Conservation (phyloP, 1,140 invertebrate genomes). For the Drosophila prosaltans region DNA sequence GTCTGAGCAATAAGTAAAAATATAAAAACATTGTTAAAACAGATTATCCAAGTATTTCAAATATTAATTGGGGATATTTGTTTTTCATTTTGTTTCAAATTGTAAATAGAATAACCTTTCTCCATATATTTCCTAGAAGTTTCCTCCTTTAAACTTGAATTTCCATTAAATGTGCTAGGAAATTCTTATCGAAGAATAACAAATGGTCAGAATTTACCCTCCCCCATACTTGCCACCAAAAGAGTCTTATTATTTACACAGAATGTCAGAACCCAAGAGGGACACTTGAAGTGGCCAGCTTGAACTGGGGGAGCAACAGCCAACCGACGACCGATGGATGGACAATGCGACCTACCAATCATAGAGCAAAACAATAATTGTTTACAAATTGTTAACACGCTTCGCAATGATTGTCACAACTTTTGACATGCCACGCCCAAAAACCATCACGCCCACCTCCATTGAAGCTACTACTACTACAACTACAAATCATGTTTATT, state of each 20-base stretch:
- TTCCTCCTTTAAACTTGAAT: background rate
- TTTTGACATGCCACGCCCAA: slow-evolving; percentile 72
- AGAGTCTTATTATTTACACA: slow-evolving; percentile 56
- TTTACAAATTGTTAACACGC: slow-evolving; percentile 82
- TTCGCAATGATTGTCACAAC: slow-evolving; percentile 68
- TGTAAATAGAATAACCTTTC: no score
- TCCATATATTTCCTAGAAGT: background rate
- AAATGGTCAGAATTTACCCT: background rate
- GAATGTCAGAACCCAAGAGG: slow-evolving; percentile 55
- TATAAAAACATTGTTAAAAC: no score
- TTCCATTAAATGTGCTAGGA: background rate
- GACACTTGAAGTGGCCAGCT: slow-evolving; percentile 60
- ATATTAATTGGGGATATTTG: no score
- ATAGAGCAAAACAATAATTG: slow-evolving; percentile 81
- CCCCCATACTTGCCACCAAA: background rate
- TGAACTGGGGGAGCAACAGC: slow-evolving; percentile 2
- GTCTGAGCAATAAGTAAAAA: no score
- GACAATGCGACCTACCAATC: slow-evolving; percentile 53
- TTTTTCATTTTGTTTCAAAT: no score
- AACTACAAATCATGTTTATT: slow-evolving; percentile 60
- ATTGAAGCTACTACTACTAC: slow-evolving; percentile 16
- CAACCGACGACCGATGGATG: background rate
- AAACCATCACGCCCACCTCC: slow-evolving; percentile 12
- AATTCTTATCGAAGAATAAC: slow-evolving; percentile 5
- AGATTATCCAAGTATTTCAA: no score